Evolutionary conservation across 2,888 invertebrate species (phyloP).

Genomic region (Ormyrus labotus): DNA sequence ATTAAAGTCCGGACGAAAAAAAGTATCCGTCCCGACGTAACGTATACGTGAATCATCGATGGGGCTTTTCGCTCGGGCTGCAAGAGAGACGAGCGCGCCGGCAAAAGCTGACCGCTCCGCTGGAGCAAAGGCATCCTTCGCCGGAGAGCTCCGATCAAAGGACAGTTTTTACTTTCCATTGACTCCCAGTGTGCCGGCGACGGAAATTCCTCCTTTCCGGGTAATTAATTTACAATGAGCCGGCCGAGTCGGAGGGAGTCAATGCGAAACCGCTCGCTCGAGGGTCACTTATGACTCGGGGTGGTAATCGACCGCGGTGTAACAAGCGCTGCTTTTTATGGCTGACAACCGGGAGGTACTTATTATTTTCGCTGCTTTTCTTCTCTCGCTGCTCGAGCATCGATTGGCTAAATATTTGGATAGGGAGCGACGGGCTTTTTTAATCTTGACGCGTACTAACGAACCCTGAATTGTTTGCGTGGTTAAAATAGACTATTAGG

Average conservation of each 20-base stretch:
- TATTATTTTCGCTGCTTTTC: constrained; percentile 1
- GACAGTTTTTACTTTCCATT: constrained; percentile 72
- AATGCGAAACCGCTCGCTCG: constrained; percentile 60
- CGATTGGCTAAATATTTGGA: constrained; percentile 22
- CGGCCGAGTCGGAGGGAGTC: constrained; percentile 68
- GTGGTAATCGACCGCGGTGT: constrained; percentile 51
- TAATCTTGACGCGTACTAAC: neutral
- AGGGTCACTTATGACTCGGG: constrained; percentile 69
- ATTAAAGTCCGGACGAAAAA: constrained; percentile 26
- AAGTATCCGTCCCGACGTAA: neutral
- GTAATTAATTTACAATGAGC: constrained; percentile 76
- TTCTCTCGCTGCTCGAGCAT: neutral
- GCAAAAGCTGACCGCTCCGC: constrained; percentile 22
- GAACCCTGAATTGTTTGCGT: no score
- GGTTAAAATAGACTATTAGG: neutral
- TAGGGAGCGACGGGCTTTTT: neutral
- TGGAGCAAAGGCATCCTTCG: constrained; percentile 37
- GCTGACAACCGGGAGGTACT: neutral
- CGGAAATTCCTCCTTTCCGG: constrained; percentile 76
- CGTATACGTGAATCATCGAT: constrained; percentile 27
- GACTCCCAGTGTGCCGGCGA: constrained; percentile 67
- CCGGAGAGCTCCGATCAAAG: constrained; percentile 64
- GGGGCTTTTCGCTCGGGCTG: constrained; percentile 7
- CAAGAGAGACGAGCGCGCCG: constrained; percentile 6
- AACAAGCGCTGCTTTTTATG: constrained; percentile 44